Evolutionary conservation across 2,888 invertebrate genomes (phyloP), one percentile per base, ranked within the genome.

Genomic region (Cremastinae sp.): DNA sequence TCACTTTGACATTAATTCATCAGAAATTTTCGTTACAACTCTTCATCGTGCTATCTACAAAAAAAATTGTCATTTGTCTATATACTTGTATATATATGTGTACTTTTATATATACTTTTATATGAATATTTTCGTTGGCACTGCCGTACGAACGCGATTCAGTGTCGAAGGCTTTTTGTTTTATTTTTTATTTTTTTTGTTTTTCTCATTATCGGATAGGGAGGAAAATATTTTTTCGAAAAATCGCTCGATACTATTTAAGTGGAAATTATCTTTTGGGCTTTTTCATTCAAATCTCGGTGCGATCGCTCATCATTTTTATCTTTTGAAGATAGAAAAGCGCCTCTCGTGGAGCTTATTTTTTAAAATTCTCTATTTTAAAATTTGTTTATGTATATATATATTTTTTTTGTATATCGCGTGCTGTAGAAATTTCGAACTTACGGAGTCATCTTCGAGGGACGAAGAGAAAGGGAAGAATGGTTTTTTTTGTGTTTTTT

Each of bases 1-100:
- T 84, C 82, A 82, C 85, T 83, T 74, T 9, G 74, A 78, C 74
- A 65, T 41, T 41, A 49, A 83, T 78, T 80, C n/a, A 79, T 80
- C 76, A 77, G 56, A 77, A 81, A 79, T 81, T 79, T 72, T 75
- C 79, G 79, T 80, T 79, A 82, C 51, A 68, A 79, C 62, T 80
- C 81, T 75, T 2, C 9, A n/a, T n/a, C n/a, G 20, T 41, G 68
- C 71, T 83, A 84, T 80, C 79, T 83, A 83, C 79, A 82, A 62
- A 58, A 58, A 39, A 14, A 49, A 56, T 55, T 35, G 28, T 62
- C 22, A 61, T 16, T 61, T 59, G 39, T 59, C 53, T 12, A 81
- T 73, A 45, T 72, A 62, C 43, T 35, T 66, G 72, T 79, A 47
- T 53, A 35, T 74, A 70, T 79, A 35, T 53, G 35, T 53, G 14